A percentile compares a stretch with the other conserved stretches of the same genome.
These are phyloP conservation scores for Irena cyanogastra DNA, from an alignment of 2,113 vertebrate genomes.

Conservation along the genomic window DNA sequence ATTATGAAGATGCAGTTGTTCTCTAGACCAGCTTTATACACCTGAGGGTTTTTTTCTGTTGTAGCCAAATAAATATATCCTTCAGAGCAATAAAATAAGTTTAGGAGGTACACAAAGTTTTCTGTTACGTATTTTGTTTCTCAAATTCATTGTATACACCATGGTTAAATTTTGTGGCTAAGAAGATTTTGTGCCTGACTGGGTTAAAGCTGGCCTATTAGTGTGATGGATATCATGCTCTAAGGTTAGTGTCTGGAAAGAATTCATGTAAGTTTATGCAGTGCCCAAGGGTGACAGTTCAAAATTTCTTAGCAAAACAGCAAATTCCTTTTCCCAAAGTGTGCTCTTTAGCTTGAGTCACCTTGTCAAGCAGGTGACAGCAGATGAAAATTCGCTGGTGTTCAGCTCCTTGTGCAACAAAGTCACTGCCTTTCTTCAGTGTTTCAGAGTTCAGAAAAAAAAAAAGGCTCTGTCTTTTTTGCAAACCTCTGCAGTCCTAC, in stretches of 20 bases:
- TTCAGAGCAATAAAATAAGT: background rate
- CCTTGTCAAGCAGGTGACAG: conserved; percentile 34
- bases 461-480: background rate
- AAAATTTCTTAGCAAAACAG: conserved; percentile 45
- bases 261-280: conserved; percentile 14
- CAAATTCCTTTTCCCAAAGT: conserved; percentile 38
- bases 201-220: background rate
- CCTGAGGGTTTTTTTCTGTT: background rate
- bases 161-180: background rate
- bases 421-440: background rate
- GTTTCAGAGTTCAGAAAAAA: background rate
- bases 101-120: background rate
- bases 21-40: background rate
- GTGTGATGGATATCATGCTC: conserved; percentile 30
- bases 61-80: background rate
- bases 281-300: conserved; percentile 7
- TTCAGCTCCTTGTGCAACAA: background rate
- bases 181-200: background rate
- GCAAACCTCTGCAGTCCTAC: background rate
- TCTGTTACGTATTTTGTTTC: background rate
- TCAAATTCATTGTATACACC: background rate
- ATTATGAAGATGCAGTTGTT: background rate
- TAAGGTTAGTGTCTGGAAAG: conserved; percentile 1
- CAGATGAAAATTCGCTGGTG: background rate
- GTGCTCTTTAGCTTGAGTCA: background rate